Evolutionary conservation across 2,113 vertebrate genomes (phyloP), one percentile per base, ranked within the genome.

Genomic region (Condylura cristata): DNA sequence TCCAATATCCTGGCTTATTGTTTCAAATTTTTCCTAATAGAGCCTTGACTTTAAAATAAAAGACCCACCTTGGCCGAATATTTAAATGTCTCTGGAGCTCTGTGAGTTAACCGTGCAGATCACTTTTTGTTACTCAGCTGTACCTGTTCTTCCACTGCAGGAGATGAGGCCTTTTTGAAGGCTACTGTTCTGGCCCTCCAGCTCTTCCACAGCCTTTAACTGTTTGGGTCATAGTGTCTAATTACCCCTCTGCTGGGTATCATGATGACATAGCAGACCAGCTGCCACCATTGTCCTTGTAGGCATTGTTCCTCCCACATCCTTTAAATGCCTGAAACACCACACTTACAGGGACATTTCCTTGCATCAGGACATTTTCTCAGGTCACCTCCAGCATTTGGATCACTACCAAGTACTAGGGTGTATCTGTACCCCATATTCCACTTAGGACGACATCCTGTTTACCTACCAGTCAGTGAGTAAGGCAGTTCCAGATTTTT

Each of bases 261-360:
- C 56, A 58, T 0, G 51, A 58, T 1, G 22, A 37, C 37, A 53
- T 60, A 76, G n/a, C 46, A 74, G 30, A 82, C 11, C 63, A 92
- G n/a, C 39, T n/a, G 72, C 30, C 34, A 48, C 34, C 41, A 16
- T 81, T 63, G 51, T 75, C 44, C 84, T 70, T 86, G 63, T 83
- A 70, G 41, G 63, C 44, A 46, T 56, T 41, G 5, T 53, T 78
- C 44, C 24, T 78, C 41, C 28, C 7, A 9, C 26, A 30, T 34
- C 39, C 75, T 87, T 81, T 83, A 71, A 86, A 76, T 94, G n/a
- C 90, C 63, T 86, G 65, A 48, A 63, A 44, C 56, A 68, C 63
- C 41, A 41, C 30, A 30, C 30, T 17, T 8, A 8, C 28, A 9
- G 71, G 30, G 18, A 58, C 71, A 85, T 53, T 94, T 28, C 37